Percentiles rank a stretch among this genome's conserved stretches.
These are phyloP conservation scores for Spheniscus mendiculus DNA, from an alignment of 2,113 vertebrate genomes.

Conservation along the genomic window DNA sequence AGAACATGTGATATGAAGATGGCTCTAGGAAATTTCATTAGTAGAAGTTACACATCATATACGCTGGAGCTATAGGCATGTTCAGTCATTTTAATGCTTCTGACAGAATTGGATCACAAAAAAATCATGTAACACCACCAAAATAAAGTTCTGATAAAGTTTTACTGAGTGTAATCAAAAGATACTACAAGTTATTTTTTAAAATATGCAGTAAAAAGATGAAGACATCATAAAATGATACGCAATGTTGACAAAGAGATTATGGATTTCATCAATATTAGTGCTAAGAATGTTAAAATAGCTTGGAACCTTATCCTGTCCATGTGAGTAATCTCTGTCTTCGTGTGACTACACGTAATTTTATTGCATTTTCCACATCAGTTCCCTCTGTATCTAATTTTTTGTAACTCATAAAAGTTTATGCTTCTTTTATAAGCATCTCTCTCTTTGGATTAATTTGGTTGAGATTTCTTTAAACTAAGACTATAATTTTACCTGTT, in stretches of 20 bases:
- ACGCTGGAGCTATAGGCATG: not conserved
- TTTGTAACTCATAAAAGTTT: not conserved
- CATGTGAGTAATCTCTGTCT: not conserved
- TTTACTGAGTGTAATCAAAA: not conserved
- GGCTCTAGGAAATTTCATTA: not conserved
- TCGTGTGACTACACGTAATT: not conserved
- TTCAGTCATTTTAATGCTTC: not conserved
- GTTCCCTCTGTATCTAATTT: not conserved
- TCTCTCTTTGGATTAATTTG: not conserved
- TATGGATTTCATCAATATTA: not conserved
- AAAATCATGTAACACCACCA: not conserved
- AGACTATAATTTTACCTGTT: not conserved
- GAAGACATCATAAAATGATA: not conserved
- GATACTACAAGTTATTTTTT: not conserved
- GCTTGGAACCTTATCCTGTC: not conserved
- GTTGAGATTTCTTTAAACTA: not conserved
- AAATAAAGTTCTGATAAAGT: not conserved
- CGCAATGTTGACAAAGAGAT: not conserved
- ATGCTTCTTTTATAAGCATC: not conserved
- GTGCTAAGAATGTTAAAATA: not conserved
- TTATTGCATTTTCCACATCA: not conserved
- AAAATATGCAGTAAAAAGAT: not conserved
- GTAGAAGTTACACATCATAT: not conserved
- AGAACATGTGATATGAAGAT: not conserved
- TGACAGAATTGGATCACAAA: not conserved